These are phyloP conservation scores for Lophotis ruficrista DNA, from an alignment of 2,113 vertebrate genomes.

Conservation along the genomic window DNA sequence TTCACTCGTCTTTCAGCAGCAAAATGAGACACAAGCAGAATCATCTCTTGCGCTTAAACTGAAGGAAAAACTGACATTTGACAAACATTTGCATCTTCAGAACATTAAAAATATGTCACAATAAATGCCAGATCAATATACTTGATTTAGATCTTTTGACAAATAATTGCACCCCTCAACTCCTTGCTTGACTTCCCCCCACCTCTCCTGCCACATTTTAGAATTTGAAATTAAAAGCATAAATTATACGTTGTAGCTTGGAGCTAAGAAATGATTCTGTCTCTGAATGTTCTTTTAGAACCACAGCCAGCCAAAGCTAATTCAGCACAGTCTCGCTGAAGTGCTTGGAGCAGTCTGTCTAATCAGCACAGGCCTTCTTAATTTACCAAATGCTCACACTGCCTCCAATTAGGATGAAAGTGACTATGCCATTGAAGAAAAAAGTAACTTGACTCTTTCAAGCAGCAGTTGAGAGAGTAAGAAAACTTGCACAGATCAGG, in stretches of 20 bases:
- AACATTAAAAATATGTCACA: not conserved
- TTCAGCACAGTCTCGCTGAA: conserved; percentile 48
- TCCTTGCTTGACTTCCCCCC: not conserved
- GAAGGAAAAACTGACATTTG: not conserved
- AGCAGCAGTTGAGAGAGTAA: not conserved
- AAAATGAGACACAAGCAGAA: not conserved
- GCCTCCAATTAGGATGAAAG: conserved; percentile 41
- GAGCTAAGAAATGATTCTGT: conserved; percentile 46
- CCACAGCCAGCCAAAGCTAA: conserved; percentile 52
- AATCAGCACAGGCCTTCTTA: conserved; percentile 63
- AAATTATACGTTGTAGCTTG: conserved; percentile 58
- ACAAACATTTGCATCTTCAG: not conserved
- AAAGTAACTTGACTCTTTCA: conserved; percentile 11
- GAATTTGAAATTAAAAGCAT: conserved; percentile 73
- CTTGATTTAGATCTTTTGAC: not conserved
- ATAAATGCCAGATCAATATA: conserved; percentile 15
- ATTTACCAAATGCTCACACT: conserved; percentile 9
- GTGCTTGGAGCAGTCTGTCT: conserved; percentile 58
- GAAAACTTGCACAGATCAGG: not conserved
- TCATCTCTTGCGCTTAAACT: not conserved
- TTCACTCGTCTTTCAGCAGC: not conserved
- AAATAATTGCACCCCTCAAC: not conserved
- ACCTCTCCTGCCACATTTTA: conserved; percentile 4
- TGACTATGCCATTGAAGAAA: not conserved
- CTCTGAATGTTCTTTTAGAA: conserved; percentile 65